Evolutionary conservation across 35 echinoderm and acorn worm genomes (phyloP).

Genomic region (Strongylocentrotus purpuratus): DNA sequence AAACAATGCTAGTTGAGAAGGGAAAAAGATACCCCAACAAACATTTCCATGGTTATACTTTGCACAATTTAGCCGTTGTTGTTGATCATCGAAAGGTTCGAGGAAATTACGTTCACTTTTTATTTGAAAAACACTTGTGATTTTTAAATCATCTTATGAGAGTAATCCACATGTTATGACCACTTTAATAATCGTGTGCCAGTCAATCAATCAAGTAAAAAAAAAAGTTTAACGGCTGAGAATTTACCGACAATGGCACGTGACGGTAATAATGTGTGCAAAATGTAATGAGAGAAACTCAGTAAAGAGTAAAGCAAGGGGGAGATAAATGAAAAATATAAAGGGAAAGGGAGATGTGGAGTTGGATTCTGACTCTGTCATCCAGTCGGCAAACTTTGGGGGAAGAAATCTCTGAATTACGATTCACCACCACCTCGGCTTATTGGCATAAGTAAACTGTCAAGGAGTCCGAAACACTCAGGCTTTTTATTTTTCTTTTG

Average conservation of each 20-base stretch:
- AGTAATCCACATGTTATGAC: background rate
- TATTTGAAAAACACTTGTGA: background rate
- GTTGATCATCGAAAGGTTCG: too few relatives aligned
- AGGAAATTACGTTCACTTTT: too few relatives aligned
- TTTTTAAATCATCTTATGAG: background rate
- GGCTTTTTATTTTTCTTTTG: background rate
- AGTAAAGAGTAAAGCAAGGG: background rate
- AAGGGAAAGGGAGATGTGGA: background rate
- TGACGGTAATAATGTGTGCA: background rate
- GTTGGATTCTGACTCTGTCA: background rate
- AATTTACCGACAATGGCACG: background rate
- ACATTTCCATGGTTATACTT: too few relatives aligned
- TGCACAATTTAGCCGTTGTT: too few relatives aligned
- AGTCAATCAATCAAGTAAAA: background rate
- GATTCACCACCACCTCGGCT: background rate
- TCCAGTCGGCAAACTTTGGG: background rate
- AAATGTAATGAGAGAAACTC: background rate
- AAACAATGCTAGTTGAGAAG: too few relatives aligned
- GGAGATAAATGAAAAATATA: background rate
- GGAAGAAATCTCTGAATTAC: background rate
- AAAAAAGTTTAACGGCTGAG: background rate
- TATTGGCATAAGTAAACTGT: conserved; percentile 26
- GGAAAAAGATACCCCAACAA: too few relatives aligned
- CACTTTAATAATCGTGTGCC: background rate
- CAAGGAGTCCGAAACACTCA: background rate